Conservation (phyloP, 2,113 vertebrate species). For the Bombycilla garrulus region DNA sequence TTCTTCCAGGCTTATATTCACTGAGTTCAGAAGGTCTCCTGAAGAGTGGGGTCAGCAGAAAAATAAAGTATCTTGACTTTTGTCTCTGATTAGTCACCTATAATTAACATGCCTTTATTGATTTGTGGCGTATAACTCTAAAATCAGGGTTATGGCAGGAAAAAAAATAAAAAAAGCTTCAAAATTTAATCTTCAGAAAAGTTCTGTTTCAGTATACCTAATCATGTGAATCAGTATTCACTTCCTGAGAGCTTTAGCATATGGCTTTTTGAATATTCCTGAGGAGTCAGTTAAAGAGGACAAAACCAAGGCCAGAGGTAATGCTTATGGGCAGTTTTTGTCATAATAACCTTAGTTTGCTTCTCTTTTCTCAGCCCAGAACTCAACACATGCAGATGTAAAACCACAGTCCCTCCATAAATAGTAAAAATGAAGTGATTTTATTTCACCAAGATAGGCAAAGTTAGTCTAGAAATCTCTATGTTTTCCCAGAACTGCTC, state of each 20-base stretch:
- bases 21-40: neutral
- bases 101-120: neutral
- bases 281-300: neutral
- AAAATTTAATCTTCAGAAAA: neutral
- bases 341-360: neutral
- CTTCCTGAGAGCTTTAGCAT: neutral
- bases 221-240: neutral
- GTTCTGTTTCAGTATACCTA: neutral
- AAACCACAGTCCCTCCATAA: neutral
- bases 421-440: neutral
- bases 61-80: neutral
- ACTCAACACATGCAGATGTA: neutral
- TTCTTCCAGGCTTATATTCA: neutral
- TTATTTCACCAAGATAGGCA: neutral
- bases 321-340: neutral
- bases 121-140: neutral
- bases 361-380: neutral
- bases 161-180: neutral
- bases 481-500: neutral
- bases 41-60: neutral
- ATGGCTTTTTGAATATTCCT: neutral
- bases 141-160: neutral
- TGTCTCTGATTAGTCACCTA: neutral
- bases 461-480: neutral
- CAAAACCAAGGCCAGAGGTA: neutral